phyloP scores from a whole-genome alignment of 2,888 invertebrate genomes.

The Watsonalla binaria region DNA sequence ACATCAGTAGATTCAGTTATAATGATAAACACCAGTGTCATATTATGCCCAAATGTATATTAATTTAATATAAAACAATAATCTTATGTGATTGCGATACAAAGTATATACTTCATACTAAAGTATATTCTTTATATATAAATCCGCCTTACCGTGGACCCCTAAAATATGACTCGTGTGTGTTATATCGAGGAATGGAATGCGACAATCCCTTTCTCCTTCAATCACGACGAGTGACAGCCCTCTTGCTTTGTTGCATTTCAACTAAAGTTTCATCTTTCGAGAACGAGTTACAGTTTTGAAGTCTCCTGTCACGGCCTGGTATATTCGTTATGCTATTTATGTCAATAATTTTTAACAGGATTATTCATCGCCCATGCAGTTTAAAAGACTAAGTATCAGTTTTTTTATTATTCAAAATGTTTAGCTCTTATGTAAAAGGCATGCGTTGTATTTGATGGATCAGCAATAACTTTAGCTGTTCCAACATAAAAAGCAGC shows the following conservation, averaged over 20 bases:
- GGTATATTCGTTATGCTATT: background rate
- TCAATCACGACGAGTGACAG: conserved; percentile 58
- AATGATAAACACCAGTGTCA: too few species aligned
- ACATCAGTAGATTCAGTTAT: too few species aligned
- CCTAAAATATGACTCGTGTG: conserved; percentile 15
- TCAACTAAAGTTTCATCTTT: conserved; percentile 26
- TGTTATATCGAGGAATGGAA: conserved; percentile 48
- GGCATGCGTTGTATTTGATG: too few species aligned
- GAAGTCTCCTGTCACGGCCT: background rate
- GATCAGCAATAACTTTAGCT: too few species aligned
- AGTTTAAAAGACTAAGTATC: too few species aligned
- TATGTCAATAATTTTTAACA: background rate
- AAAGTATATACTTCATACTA: too few species aligned
- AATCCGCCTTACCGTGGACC: background rate
- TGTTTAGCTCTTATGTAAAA: too few species aligned
- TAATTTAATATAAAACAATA: too few species aligned
- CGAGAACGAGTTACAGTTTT: background rate
- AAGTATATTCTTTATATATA: background rate
- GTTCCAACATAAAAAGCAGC: background rate
- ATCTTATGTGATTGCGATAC: too few species aligned
- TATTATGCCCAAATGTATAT: too few species aligned
- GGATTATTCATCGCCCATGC: background rate
- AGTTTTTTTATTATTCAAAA: too few species aligned
- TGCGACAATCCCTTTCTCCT: conserved; percentile 43
- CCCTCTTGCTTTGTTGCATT: conserved; percentile 44